Conservation (phyloP, 2,113 vertebrate genomes). For the Sphyrna mokarran region DNA sequence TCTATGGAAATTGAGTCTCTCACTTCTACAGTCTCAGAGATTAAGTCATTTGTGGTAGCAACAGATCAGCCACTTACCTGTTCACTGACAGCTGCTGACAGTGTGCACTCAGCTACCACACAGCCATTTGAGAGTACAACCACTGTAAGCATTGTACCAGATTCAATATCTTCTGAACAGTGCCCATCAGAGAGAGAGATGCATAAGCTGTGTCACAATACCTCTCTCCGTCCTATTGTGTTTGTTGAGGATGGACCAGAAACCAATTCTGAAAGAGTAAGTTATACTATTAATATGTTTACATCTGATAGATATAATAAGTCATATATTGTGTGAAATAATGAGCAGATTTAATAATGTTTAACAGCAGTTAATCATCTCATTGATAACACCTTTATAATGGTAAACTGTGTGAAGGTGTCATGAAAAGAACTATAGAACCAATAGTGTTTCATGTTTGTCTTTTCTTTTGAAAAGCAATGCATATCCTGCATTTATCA, state of each 20-base stretch:
- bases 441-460: background rate
- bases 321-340: background rate
- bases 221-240: conserved; percentile 43
- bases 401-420: background rate
- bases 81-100: conserved; percentile 49
- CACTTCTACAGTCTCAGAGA: conserved; percentile 50
- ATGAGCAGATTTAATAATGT: background rate
- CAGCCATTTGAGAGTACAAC: conserved; percentile 45
- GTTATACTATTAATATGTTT: background rate
- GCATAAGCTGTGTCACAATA: conserved; percentile 40
- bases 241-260: conserved; percentile 51
- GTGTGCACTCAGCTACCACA: conserved; percentile 46
- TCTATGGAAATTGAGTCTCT: conserved; percentile 50
- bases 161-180: conserved; percentile 48
- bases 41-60: conserved; percentile 48
- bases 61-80: conserved; percentile 47
- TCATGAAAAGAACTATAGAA: background rate
- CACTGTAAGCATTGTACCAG: conserved; percentile 41
- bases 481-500: background rate
- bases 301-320: background rate
- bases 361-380: background rate
- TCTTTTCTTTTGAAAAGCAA: background rate
- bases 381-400: background rate
- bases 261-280: conserved; percentile 50
- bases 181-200: background rate